A percentile compares a stretch with the other conserved stretches of the same genome.
Conservation (phyloP, 2,113 vertebrate species). For the Alaudala cheleensis region DNA sequence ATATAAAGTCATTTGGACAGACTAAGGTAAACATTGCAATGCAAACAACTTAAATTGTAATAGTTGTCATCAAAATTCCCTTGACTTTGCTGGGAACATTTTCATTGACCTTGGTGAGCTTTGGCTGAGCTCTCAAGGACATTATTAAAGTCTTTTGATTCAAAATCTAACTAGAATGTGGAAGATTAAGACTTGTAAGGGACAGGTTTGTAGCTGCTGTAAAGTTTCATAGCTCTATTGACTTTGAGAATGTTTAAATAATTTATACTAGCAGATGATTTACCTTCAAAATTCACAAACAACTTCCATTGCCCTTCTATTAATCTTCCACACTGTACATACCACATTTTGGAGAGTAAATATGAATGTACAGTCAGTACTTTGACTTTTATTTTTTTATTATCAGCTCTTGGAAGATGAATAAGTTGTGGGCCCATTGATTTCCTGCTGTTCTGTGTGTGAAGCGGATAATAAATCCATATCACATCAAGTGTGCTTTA, state of each 20-base stretch:
- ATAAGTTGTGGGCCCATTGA: background rate
- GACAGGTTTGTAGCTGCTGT: background rate
- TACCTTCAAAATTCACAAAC: background rate
- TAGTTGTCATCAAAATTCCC: background rate
- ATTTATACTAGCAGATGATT: background rate
- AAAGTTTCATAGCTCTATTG: constrained; percentile 7
- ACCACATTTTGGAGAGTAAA: background rate
- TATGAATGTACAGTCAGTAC: background rate
- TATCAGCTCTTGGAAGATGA: background rate
- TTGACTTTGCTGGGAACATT: background rate
- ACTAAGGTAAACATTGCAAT: background rate
- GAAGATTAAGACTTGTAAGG: background rate
- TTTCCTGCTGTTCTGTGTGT: background rate
- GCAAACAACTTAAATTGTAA: background rate
- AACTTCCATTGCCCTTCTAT: background rate
- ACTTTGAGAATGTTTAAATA: background rate
- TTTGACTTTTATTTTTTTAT: background rate
- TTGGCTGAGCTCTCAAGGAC: background rate
- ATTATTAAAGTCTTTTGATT: background rate
- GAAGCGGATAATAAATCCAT: background rate
- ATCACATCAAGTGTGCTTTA: background rate
- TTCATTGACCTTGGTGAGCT: background rate
- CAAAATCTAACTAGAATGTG: background rate
- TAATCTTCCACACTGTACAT: background rate
- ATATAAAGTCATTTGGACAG: background rate